Base-by-base conservation (phyloP, 2,797 vertebrate species). In the Semotilus atromaculatus region DNA sequence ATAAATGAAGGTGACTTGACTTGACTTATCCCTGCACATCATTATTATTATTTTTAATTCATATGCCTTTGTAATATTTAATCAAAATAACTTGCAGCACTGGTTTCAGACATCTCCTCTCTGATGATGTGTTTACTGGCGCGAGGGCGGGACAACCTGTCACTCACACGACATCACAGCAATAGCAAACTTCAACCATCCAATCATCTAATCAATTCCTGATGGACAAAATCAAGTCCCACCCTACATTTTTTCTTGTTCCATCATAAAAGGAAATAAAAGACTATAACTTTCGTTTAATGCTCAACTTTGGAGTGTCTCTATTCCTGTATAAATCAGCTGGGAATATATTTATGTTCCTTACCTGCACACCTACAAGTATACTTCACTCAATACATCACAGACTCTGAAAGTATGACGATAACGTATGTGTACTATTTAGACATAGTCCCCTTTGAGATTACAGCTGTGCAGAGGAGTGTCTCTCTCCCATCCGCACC, bases 361-460 rank as follows among this genome's bases (percentile, higher is more conserved):
- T 14, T 45, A 45, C 11, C 2, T 36, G 11, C 48, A 36, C 26
- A 53, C 45, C 26, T 45, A 45, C 5, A 48, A 55, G 43, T 14
- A 7, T 34, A 75, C 29, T 21, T 16, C 23, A 60, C 53, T 7
- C 0, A 77, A 40, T 10, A 60, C 53, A 58, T 38, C 23, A 18
- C 23, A 77, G 40, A 40, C 4, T 38, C 23, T 29, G 14, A n/a
- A 55, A 38, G 23, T 18, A 40, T 1, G 6, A 36, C 11, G 73
- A 40, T 40, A 31, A 9, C 26, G 18, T 51, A 6, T 45, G 40
- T 31, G 40, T 62, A 45, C 40, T 34, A 10, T 66, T 67, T 48
- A 67, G 60, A 51, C 43, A 29, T 16, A 23, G 55, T 48, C 38
- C 23, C 26, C 43, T 80, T 80, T 80, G 40, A 80, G 77, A 80